phyloP scores from a whole-genome alignment of 2,113 vertebrate genomes.

The Oophaga pumilio region DNA sequence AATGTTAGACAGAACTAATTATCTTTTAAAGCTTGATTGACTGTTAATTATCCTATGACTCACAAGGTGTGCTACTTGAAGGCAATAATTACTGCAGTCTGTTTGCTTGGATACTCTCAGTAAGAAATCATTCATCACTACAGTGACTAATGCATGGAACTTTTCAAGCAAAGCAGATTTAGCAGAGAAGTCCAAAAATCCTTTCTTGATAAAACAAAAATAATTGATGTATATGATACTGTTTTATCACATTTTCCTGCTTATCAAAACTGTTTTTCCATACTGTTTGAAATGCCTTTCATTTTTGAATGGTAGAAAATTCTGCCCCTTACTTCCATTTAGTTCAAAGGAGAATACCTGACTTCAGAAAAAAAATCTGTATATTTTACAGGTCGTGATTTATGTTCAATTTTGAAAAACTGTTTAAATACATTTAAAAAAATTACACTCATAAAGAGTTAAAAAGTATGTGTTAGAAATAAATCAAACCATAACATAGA shows the following conservation, averaged over 20 bases:
- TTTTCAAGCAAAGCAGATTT: background rate
- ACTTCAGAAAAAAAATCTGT: no score
- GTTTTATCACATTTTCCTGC: background rate
- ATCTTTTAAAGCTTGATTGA: constrained; percentile 49
- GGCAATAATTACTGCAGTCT: constrained; percentile 20
- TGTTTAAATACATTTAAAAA: no score
- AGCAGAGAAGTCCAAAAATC: background rate
- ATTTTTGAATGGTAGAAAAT: background rate
- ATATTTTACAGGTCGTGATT: no score
- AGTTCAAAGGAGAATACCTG: no score
- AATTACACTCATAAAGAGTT: no score
- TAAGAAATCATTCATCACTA: constrained; percentile 15
- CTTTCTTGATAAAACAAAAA: background rate
- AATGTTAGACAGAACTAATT: constrained; percentile 41
- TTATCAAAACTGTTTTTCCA: background rate
- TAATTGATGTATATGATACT: background rate
- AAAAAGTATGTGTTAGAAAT: no score
- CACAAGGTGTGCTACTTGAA: constrained; percentile 35
- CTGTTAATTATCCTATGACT: constrained; percentile 49
- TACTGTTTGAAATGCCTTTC: background rate
- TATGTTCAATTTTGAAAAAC: no score
- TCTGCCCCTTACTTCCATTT: background rate
- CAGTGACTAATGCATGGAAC: background rate
- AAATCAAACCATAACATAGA: no score
- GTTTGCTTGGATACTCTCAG: background rate